Evolutionary conservation across 2,113 vertebrate species (phyloP), one percentile per base, ranked within the genome.

Genomic region (Geococcyx californianus): DNA sequence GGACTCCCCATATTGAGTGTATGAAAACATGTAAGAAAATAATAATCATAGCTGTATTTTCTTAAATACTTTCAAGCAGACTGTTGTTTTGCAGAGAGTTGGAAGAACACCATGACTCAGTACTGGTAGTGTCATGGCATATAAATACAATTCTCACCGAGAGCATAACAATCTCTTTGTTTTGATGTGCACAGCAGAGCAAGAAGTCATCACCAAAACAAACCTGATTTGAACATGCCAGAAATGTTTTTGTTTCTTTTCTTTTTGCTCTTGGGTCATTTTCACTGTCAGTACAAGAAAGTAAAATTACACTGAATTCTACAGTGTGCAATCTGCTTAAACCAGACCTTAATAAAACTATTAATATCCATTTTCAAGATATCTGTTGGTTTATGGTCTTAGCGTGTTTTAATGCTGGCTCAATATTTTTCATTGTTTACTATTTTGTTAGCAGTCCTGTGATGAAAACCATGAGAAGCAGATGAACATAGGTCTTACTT

Each of bases 171-270:
- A 96, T 78, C 2, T 1, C 82, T 90, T 94, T 97, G 92, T 94
- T 97, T 95, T 94, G 92, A 94, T 96, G 87, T 92, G 91, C 89
- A 74, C 93, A 93, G 94, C 93, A 93, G 79, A 96, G 84, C 82
- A 95, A 93, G 93, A 90, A 94, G 79, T 79, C 88, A 95, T 92
- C 92, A 96, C 83, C 76, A 95, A 93, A 96, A 96, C 77, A 96
- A 96, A 96, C 92, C 89, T 69, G 36, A 77, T 64, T 78, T 91
- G 77, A 92, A 92, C 64, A 87, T 6, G 3, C 21, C 60, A 92
- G 87, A 95, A 90, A 68, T 96, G 80, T 84, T 95, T 93, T 88
- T 83, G 33, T 94, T 96, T 76, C 78, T 84, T 82, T 82, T 91
- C 52, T 60, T 93, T 89, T 70, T 85, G 64, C 59, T 90, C 29